A percentile compares a stretch with the other conserved stretches of the same genome.
Conservation (phyloP, 2,888 invertebrate genomes). For the Drosophila koepferae region DNA sequence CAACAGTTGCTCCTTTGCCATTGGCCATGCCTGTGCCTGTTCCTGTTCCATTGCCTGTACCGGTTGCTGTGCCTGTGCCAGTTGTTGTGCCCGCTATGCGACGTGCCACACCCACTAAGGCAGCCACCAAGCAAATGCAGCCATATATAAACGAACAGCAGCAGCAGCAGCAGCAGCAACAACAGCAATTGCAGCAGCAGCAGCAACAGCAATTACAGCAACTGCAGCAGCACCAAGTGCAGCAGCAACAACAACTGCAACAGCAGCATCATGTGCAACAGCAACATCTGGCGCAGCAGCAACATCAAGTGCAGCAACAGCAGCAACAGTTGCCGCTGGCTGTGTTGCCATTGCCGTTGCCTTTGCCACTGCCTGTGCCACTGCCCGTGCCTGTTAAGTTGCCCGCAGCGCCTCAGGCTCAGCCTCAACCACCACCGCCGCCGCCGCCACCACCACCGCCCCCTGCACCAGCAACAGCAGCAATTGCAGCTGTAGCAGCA, state of each 20-base stretch:
- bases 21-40: slow-evolving; percentile 6
- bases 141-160: slow-evolving; percentile 8
- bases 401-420: slow-evolving; percentile 6
- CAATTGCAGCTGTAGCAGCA: slow-evolving; percentile 9
- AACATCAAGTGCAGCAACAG: background rate
- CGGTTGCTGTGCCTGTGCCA: background rate
- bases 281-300: background rate
- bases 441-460: slow-evolving; percentile 1
- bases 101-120: slow-evolving; percentile 63
- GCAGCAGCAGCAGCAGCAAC: slow-evolving; percentile 3
- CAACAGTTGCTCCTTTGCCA: background rate
- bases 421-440: background rate
- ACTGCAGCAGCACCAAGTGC: background rate
- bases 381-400: slow-evolving; percentile 23
- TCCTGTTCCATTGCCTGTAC: slow-evolving; percentile 1
- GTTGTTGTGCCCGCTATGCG: slow-evolving; percentile 16
- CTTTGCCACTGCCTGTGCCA: slow-evolving; percentile 14
- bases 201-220: slow-evolving; percentile 8
- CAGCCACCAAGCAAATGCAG: slow-evolving; percentile 65
- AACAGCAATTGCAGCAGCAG: background rate
- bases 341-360: slow-evolving; percentile 6
- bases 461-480: slow-evolving; percentile 7
- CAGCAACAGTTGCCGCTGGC: slow-evolving; percentile 23
- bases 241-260: background rate
- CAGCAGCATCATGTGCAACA: background rate